These are phyloP conservation scores for Fabriciana adippe DNA, from an alignment of 2,888 invertebrate genomes.

Conservation along the genomic window DNA sequence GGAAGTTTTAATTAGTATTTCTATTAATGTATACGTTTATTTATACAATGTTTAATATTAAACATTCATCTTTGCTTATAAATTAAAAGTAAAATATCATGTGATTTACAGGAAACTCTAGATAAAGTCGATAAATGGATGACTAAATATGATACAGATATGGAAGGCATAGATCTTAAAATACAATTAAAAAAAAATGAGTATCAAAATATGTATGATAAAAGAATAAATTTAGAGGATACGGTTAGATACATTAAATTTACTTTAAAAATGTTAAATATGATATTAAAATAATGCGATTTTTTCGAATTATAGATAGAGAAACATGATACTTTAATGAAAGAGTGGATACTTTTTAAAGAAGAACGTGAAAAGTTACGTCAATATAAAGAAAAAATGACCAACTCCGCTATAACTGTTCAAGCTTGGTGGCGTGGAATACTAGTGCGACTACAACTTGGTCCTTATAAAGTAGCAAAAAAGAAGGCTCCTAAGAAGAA, in stretches of 20 bases:
- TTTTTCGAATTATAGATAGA: slow-evolving; percentile 49
- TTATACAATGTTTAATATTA: not conserved
- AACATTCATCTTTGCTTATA: not conserved
- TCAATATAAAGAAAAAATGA: slow-evolving; percentile 59
- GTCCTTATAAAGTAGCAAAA: slow-evolving; percentile 57
- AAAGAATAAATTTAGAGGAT: slow-evolving; percentile 51
- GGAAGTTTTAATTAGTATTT: slow-evolving; percentile 57
- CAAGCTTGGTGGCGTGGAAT: slow-evolving; percentile 77
- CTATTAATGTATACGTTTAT: slow-evolving; percentile 53
- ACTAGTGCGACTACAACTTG: slow-evolving; percentile 65
- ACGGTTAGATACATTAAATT: slow-evolving; percentile 46
- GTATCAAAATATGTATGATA: slow-evolving; percentile 52
- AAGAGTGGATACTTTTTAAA: slow-evolving; percentile 62
- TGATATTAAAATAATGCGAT: not conserved
- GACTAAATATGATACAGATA: slow-evolving; percentile 68
- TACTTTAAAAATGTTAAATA: not conserved
- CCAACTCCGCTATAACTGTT: slow-evolving; percentile 57
- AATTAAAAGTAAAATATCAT: not conserved
- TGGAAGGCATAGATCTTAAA: slow-evolving; percentile 63
- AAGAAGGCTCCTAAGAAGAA: slow-evolving; percentile 46
- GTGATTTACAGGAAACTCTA: slow-evolving; percentile 59
- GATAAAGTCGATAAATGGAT: slow-evolving; percentile 63
- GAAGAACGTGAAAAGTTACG: slow-evolving; percentile 60
- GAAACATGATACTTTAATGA: slow-evolving; percentile 53
- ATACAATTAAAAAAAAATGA: slow-evolving; percentile 65